phyloP scores from a whole-genome alignment of 2,888 invertebrate genomes.

The Calameuta filiformis region DNA sequence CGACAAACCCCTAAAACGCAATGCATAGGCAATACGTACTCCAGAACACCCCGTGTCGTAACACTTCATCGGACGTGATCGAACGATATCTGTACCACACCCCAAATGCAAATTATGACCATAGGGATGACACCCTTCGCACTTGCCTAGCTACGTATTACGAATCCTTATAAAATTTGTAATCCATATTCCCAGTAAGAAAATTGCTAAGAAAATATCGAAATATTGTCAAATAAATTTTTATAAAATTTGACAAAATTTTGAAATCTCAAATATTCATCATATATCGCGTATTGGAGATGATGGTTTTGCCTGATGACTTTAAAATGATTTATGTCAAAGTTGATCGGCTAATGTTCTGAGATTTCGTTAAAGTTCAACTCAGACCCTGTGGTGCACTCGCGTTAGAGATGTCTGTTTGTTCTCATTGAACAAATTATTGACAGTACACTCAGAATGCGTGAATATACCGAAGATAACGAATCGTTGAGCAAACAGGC shows the following conservation, averaged over 20 bases:
- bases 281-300: not conserved
- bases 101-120: not conserved
- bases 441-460: slow-evolving; percentile 41
- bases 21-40: slow-evolving; percentile 8
- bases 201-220: not conserved
- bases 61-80: slow-evolving; percentile 21
- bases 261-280: not conserved
- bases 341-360: slow-evolving; percentile 28
- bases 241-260: not conserved
- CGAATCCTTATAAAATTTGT: not conserved
- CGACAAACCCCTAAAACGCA: slow-evolving; percentile 10
- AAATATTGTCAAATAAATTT: not conserved
- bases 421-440: slow-evolving; percentile 42
- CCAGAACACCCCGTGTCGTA: slow-evolving; percentile 7
- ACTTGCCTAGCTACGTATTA: not conserved
- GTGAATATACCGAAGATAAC: slow-evolving; percentile 41
- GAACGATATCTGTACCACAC: not conserved
- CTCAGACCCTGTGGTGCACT: not conserved
- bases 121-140: not conserved
- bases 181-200: not conserved
- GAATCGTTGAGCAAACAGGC: slow-evolving; percentile 49
- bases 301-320: no score
- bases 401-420: slow-evolving; percentile 27
- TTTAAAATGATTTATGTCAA: slow-evolving; percentile 24
- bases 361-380: slow-evolving; percentile 15